These are phyloP conservation scores for Coccyzus lansbergi DNA, from an alignment of 2,797 vertebrate species.

Conservation along the genomic window DNA sequence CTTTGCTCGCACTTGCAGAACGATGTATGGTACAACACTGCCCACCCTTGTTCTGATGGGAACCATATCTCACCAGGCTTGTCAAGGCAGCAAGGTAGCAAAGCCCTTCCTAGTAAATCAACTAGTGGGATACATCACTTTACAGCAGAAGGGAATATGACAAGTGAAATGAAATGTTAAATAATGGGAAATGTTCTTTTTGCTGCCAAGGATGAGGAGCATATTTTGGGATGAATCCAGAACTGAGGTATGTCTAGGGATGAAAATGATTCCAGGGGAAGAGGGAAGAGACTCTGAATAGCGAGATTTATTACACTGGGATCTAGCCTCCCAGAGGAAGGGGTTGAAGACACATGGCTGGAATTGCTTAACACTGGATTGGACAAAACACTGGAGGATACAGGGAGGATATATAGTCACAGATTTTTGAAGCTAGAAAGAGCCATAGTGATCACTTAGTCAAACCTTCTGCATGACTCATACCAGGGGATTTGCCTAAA, in stretches of 20 bases:
- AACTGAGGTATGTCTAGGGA: background rate
- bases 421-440: slow-evolving; percentile 19
- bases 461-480: slow-evolving; percentile 3
- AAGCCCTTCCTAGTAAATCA: background rate
- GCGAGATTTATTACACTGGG: slow-evolving; percentile 6
- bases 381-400: slow-evolving; percentile 34
- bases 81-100: background rate
- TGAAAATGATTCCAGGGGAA: background rate
- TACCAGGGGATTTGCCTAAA: slow-evolving; percentile 6
- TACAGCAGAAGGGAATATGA: background rate
- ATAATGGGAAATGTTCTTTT: slow-evolving; percentile 13
- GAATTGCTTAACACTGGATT: slow-evolving; percentile 21
- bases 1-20: accelerated
- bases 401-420: background rate
- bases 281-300: background rate
- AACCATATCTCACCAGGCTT: background rate
- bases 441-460: background rate
- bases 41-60: background rate
- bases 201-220: background rate
- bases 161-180: background rate
- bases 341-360: background rate
- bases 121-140: accelerated
- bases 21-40: accelerated
- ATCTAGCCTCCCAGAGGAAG: slow-evolving; percentile 3
- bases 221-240: background rate